phyloP scores from a whole-genome alignment of 2,888 invertebrate species.

The Leucophora obtusa region DNA sequence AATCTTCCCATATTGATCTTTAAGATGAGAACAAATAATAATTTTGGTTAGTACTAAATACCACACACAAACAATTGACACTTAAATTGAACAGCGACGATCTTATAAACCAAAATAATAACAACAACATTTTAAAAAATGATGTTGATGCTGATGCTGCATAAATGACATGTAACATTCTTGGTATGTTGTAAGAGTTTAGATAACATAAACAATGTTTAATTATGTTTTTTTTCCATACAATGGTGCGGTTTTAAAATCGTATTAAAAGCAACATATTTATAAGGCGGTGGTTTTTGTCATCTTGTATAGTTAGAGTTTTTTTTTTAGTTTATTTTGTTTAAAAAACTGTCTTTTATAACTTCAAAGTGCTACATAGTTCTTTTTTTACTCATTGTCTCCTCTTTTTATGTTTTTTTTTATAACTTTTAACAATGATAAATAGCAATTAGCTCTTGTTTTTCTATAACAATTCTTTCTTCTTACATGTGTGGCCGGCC shows the following conservation, averaged over 20 bases:
- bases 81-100: constrained; percentile 14
- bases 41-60: constrained; percentile 22
- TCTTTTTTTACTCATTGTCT: constrained; percentile 24
- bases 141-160: constrained; percentile 31
- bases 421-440: constrained; percentile 30
- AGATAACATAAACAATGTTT: constrained; percentile 33
- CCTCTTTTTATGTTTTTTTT: constrained; percentile 15
- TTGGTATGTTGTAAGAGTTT: constrained; percentile 25
- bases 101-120: not conserved
- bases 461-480: constrained; percentile 6
- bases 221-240: constrained; percentile 53
- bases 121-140: not conserved
- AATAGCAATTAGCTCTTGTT: constrained; percentile 58
- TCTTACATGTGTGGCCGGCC: constrained; percentile 37
- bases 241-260: constrained; percentile 41
- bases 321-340: constrained; percentile 11
- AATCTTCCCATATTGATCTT: constrained; percentile 11
- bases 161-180: constrained; percentile 55
- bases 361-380: constrained; percentile 28
- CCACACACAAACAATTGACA: constrained; percentile 59
- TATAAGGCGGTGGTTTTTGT: constrained; percentile 44
- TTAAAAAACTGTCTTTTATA: constrained; percentile 29
- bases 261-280: constrained; percentile 25
- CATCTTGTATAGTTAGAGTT: constrained; percentile 13
- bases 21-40: constrained; percentile 26